Evolutionary conservation across 2,113 vertebrate species (phyloP), one percentile per base, ranked within the genome.

Genomic region (Perccottus glenii): DNA sequence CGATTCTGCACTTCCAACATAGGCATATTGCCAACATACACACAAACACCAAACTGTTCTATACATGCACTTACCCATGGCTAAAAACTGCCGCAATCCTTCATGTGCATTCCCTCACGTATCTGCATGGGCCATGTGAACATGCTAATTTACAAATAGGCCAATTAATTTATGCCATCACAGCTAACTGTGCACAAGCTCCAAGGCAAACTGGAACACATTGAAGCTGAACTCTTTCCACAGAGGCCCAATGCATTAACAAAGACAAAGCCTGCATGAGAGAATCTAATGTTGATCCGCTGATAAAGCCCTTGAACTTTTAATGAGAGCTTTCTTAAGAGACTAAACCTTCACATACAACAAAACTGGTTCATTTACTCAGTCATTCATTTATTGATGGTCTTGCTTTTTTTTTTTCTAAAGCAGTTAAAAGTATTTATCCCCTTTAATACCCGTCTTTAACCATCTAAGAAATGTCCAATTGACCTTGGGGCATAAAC

Each of bases 121-220:
- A 52, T 66, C 19, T 44, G n/a, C 33, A 64, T 32, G 49, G 53
- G 72, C 67, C 68, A 70, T 63, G 49, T 33, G 9, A 70, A 74
- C 49, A 72, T 64, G 61, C 35, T 48, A 48, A 61, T 52, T 52
- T 47, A 67, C 67, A 68, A 59, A 52, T 27, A 44, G 51, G 46
- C 15, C 74, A 76, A 83, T 79, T 71, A 76, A 67, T 52, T 1
- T 1, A 14, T 61, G 72, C 45, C 43, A 48, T 67, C 36, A 72
- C 11, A 57, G 55, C 27, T 11, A 15, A 14, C 51, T 61, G 43
- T 59, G 60, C 8, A 14, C 40, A 48, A 44, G 33, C 55, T 32
- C 9, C 14, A 48, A 69, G 43, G 62, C 9, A 52, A 48, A 52
- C n/a, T 60, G 19, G 66, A 69, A 44, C 52, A 75, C 53, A 67